Evolutionary conservation across 2,888 invertebrate genomes (phyloP).

Genomic region (Pachymerium ferrugineum): DNA sequence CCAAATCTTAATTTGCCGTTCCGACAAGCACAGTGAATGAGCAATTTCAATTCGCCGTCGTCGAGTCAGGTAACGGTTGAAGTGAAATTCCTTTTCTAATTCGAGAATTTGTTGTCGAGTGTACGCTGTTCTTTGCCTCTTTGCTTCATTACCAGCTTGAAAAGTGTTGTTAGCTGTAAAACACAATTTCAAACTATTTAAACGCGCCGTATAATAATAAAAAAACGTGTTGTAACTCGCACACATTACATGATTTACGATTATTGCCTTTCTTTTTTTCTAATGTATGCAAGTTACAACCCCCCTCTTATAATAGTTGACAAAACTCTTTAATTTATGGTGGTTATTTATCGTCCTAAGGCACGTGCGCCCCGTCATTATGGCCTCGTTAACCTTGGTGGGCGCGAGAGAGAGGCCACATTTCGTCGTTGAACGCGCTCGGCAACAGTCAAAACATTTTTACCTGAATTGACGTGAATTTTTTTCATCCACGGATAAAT

Average conservation of each 20-base stretch:
- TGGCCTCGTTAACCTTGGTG: slow-evolving; percentile 36
- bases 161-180: slow-evolving; percentile 77
- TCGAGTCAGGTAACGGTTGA: slow-evolving; percentile 91
- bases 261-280: slow-evolving; percentile 36
- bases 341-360: slow-evolving; percentile 37
- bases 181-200: too few relatives aligned
- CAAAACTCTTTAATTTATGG: slow-evolving; percentile 38
- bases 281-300: slow-evolving; percentile 37
- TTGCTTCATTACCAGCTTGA: slow-evolving; percentile 90
- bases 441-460: slow-evolving; percentile 28
- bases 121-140: slow-evolving; percentile 93
- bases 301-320: slow-evolving; percentile 36
- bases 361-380: slow-evolving; percentile 37
- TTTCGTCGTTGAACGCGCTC: too few relatives aligned
- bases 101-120: slow-evolving; percentile 96
- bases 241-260: slow-evolving; percentile 38
- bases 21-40: slow-evolving; percentile 86
- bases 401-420: slow-evolving; percentile 19
- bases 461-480: slow-evolving; percentile 85
- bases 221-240: too few relatives aligned
- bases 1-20: slow-evolving; percentile 85
- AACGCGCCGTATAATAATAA: too few relatives aligned
- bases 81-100: slow-evolving; percentile 96
- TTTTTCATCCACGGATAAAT: slow-evolving; percentile 99
- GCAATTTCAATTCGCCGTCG: slow-evolving; percentile 95